Base-by-base conservation (phyloP, 2,888 invertebrate species). In the Patella ulyssiponensis region DNA sequence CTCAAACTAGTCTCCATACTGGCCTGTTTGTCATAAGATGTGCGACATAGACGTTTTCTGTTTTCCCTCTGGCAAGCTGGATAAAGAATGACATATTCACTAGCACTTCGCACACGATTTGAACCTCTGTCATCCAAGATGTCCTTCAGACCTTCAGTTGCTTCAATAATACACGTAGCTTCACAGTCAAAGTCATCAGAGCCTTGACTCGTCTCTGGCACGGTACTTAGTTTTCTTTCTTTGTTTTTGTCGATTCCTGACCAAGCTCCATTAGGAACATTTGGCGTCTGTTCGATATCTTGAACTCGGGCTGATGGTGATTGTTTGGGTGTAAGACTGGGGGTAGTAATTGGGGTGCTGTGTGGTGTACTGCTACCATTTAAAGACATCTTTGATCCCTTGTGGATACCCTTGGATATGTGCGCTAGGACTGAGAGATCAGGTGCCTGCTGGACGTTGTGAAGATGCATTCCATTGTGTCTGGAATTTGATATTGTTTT, bases 31-130 rank as follows among this genome's bases (percentile, higher is more conserved):
- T 76, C 76, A 54, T 51, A 70, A 9, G 75, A 69, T 69, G 69
- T 27, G n/a, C 71, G 71, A 15, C 76, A 20, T 23, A 58, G 71
- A 9, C 76, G 70, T 54, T 71, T 52, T 44, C 76, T 76, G n/a
- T 53, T 58, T n/a, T 76, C 76, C 27, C 56, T 71, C 64, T 74
- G 74, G 15, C 33, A 51, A 14, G 79, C 77, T 53, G 81, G 82
- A 74, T 82, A 85, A n/a, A 85, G 79, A 23, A 85, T 79, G 27
- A 85, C 84, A 74, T 86, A 86, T 71, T 86, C 86, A 75, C 85
- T 85, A 44, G 82, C 80, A 69, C 81, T 84, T 54, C 83, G 79
- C 4, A 81, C 79, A 4, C 81, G 77, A 0, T 80, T 79, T 9
- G 58, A 53, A 3, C 71, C 74, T 33, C 80, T 81, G n/a, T 79